These are phyloP conservation scores for Samia ricini DNA, from an alignment of 1,140 invertebrate species.

Conservation along the genomic window DNA sequence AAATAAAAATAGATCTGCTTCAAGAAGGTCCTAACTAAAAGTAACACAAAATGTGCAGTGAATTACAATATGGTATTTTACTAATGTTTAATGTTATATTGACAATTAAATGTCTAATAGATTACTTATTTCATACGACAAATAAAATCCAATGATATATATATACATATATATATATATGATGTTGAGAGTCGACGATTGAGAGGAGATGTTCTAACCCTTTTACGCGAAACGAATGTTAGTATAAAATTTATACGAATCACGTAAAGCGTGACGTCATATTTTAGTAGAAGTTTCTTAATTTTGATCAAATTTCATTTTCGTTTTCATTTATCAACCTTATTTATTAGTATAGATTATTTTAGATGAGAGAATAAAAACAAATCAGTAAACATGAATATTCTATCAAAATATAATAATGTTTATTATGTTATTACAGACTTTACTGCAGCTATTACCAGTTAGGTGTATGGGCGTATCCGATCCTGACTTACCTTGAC, in stretches of 20 bases:
- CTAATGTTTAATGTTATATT: constrained; percentile 1
- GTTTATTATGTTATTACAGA: no score
- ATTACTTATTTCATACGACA: no score
- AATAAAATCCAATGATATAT: no score
- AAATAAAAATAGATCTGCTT: neutral
- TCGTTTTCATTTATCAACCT: no score
- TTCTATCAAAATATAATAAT: constrained; percentile 17
- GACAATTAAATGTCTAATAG: no score
- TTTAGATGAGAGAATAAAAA: neutral
- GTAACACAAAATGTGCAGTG: neutral
- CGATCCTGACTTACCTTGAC: constrained; percentile 24
- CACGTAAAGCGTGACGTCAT: no score
- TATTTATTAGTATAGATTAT: neutral
- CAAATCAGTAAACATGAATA: neutral
- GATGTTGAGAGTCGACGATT: no score
- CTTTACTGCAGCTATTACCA: constrained; percentile 28
- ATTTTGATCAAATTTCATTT: no score
- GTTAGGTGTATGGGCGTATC: constrained; percentile 43
- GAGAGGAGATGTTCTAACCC: no score
- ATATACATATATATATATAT: no score
- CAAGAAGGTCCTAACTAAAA: neutral
- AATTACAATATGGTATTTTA: neutral
- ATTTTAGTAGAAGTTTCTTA: no score
- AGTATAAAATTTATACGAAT: neutral
- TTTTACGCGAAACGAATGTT: no score